Evolutionary conservation across 2,888 invertebrate species (phyloP).

Genomic region (Philonicus albiceps): DNA sequence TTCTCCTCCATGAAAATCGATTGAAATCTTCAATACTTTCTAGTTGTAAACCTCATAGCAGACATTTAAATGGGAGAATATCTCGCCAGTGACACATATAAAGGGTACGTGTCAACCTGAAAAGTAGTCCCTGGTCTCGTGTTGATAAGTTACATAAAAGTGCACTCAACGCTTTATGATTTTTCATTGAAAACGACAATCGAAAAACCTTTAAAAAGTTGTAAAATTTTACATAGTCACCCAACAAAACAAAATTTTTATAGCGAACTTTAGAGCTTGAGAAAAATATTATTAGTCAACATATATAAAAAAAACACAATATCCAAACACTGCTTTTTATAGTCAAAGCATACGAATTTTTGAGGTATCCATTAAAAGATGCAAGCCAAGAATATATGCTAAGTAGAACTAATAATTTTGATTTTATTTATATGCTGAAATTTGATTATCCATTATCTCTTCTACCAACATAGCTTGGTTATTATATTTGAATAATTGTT

Average conservation of each 20-base stretch:
- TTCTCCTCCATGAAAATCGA: background rate
- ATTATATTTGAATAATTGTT: too few relatives aligned
- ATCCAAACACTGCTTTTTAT: too few relatives aligned
- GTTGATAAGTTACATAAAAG: background rate
- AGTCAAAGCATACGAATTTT: too few relatives aligned
- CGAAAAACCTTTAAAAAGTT: background rate
- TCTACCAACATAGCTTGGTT: too few relatives aligned
- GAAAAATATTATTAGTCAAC: too few relatives aligned
- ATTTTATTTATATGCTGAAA: too few relatives aligned
- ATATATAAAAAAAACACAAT: too few relatives aligned
- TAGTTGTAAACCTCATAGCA: background rate
- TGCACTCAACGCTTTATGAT: background rate
- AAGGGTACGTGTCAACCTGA: background rate
- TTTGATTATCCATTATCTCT: too few relatives aligned
- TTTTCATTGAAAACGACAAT: background rate
- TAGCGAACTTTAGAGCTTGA: too few relatives aligned
- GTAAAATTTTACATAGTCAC: background rate
- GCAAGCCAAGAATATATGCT: too few relatives aligned
- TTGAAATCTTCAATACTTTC: background rate
- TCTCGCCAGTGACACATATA: background rate
- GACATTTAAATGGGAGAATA: background rate
- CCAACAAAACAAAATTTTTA: background rate
- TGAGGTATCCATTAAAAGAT: too few relatives aligned
- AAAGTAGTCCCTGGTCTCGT: background rate
- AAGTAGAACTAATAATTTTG: too few relatives aligned